Conservation (phyloP, 2,797 vertebrate species). For the Gymnothorax reevesii region DNA sequence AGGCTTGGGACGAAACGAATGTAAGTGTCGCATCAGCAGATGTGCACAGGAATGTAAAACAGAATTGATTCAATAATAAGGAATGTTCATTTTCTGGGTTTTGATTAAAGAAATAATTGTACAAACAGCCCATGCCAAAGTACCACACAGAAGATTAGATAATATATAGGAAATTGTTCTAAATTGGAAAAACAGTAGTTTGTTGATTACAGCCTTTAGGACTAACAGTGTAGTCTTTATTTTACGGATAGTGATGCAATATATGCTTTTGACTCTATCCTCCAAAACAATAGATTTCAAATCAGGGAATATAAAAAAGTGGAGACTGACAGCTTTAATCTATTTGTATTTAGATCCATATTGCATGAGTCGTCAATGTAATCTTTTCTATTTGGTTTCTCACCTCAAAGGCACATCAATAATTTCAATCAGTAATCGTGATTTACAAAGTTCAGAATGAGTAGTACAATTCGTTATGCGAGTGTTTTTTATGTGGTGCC, state of each 20-base stretch:
- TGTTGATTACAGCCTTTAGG: not conserved
- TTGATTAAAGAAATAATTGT: not conserved
- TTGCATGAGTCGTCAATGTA: no score
- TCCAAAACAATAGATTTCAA: no score
- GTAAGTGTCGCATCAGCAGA: not conserved
- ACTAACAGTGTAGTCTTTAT: no score
- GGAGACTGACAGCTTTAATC: no score
- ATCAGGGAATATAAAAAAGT: no score
- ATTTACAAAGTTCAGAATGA: not conserved
- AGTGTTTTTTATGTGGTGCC: not conserved
- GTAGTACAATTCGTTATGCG: not conserved
- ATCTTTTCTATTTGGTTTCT: no score
- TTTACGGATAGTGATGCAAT: no score
- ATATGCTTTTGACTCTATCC: no score
- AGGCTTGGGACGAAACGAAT: not conserved
- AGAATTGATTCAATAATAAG: not conserved
- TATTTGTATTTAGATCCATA: no score
- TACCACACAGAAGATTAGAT: not conserved
- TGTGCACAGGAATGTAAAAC: not conserved
- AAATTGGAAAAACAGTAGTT: not conserved
- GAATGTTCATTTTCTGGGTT: not conserved
- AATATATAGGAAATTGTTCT: not conserved
- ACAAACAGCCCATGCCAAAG: not conserved
- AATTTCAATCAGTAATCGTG: not conserved
- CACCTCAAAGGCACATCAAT: not conserved